Conservation (phyloP, 1,140 invertebrate genomes). For the Diprion similis region DNA sequence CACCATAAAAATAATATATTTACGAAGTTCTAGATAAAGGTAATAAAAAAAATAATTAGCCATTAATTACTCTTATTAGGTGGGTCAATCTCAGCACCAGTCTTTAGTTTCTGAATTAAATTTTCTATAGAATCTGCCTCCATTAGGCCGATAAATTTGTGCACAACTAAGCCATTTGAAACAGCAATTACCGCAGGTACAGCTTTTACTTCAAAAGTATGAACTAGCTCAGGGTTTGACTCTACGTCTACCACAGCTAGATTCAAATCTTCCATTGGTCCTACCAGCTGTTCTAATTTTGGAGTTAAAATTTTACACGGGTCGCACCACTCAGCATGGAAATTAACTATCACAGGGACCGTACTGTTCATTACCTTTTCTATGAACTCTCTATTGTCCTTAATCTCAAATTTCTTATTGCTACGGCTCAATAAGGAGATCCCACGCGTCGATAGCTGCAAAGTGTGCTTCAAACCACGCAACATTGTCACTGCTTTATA, state of each 20-base stretch:
- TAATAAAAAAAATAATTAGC: not conserved
- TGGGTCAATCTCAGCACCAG: slow-evolving; percentile 13
- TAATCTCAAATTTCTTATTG: slow-evolving; percentile 64
- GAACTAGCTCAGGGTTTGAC: slow-evolving; percentile 82
- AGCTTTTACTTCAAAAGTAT: slow-evolving; percentile 86
- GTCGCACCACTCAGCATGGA: slow-evolving; percentile 93
- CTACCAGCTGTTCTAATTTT: slow-evolving; percentile 83
- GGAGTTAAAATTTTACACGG: slow-evolving; percentile 95
- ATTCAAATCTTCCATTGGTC: slow-evolving; percentile 78
- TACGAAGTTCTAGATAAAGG: too few relatives aligned
- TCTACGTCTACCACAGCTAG: slow-evolving; percentile 94
- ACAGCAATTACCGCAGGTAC: slow-evolving; percentile 91
- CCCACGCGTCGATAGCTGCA: slow-evolving; percentile 31
- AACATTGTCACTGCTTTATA: slow-evolving; percentile 41
- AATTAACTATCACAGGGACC: slow-evolving; percentile 85
- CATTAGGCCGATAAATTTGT: slow-evolving; percentile 91
- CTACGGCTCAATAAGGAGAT: slow-evolving; percentile 44
- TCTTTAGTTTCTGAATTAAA: slow-evolving; percentile 78
- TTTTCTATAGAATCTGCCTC: slow-evolving; percentile 85
- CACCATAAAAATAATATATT: too few relatives aligned
- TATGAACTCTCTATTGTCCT: slow-evolving; percentile 66
- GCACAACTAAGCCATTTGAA: slow-evolving; percentile 85
- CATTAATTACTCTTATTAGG: slow-evolving; percentile 27
- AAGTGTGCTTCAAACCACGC: slow-evolving; percentile 40
- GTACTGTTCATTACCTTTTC: slow-evolving; percentile 81